phyloP scores from a whole-genome alignment of 2,113 vertebrate species.

The Hemiscyllium ocellatum region DNA sequence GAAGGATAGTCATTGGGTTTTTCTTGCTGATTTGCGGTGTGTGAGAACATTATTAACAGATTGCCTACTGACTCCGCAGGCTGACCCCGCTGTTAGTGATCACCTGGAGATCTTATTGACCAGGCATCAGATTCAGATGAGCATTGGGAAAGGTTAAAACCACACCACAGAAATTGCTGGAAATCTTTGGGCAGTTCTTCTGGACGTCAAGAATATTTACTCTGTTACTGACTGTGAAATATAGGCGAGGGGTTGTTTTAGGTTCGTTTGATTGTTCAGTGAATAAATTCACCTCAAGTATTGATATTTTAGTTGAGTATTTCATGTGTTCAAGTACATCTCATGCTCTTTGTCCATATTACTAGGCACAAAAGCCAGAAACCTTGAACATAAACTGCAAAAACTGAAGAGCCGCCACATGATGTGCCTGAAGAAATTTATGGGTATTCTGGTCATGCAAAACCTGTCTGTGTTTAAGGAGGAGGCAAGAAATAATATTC shows the following conservation, averaged over 20 bases:
- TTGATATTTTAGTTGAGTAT: not conserved
- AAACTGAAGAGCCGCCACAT: not conserved
- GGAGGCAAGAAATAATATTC: not conserved
- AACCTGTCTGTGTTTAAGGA: not conserved
- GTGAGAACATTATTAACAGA: not conserved
- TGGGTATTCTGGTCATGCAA: not conserved
- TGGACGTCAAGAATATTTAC: not conserved
- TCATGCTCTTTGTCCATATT: not conserved
- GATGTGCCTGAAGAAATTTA: not conserved
- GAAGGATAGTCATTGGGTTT: not conserved
- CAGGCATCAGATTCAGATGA: not conserved
- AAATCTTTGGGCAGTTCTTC: not conserved
- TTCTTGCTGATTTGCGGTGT: not conserved
- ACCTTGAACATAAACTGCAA: not conserved
- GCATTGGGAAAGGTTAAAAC: not conserved
- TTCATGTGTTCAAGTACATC: not conserved
- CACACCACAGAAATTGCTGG: not conserved
- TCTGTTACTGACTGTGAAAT: not conserved
- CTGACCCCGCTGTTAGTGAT: not conserved
- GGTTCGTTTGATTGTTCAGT: not conserved
- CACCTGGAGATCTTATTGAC: not conserved
- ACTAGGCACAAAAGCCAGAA: not conserved
- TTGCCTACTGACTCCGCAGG: not conserved
- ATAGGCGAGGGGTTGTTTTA: not conserved
- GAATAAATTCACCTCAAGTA: not conserved